Percentiles rank a stretch among this genome's conserved stretches.
These are phyloP conservation scores for Chiloscyllium punctatum DNA, from an alignment of 2,797 vertebrate species.

Conservation along the genomic window DNA sequence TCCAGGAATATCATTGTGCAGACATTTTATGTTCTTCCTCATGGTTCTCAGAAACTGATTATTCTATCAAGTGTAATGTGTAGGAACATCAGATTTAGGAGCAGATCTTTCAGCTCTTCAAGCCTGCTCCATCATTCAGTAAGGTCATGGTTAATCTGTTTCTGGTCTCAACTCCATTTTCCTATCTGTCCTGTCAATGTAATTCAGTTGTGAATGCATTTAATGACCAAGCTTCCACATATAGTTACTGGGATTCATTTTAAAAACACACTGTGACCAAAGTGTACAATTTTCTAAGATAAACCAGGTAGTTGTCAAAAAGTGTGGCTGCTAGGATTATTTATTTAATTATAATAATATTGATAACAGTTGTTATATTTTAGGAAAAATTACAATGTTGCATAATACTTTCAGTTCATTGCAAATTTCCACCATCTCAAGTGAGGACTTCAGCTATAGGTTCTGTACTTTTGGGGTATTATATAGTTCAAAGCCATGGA, in stretches of 20 bases:
- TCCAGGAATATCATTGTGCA: not conserved
- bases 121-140: too few species aligned
- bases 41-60: too few species aligned
- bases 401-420: not conserved
- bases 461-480: not conserved
- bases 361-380: not conserved
- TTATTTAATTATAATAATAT: not conserved
- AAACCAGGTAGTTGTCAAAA: not conserved
- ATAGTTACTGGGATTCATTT: too few species aligned
- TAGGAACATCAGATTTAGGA: not conserved
- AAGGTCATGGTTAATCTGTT: too few species aligned
- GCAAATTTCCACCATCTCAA: not conserved
- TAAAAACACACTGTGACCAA: not conserved
- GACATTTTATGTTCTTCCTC: not conserved
- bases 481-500: not conserved
- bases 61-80: not conserved
- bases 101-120: too few species aligned
- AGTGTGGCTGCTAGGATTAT: not conserved
- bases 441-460: not conserved
- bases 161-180: too few species aligned
- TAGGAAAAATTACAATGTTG: not conserved
- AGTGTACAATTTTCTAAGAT: not conserved
- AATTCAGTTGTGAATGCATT: too few species aligned
- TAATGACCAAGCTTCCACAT: too few species aligned
- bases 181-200: too few species aligned